These are phyloP conservation scores for Poecilobothrus nobilitatus DNA, from an alignment of 2,888 invertebrate genomes.

Conservation along the genomic window DNA sequence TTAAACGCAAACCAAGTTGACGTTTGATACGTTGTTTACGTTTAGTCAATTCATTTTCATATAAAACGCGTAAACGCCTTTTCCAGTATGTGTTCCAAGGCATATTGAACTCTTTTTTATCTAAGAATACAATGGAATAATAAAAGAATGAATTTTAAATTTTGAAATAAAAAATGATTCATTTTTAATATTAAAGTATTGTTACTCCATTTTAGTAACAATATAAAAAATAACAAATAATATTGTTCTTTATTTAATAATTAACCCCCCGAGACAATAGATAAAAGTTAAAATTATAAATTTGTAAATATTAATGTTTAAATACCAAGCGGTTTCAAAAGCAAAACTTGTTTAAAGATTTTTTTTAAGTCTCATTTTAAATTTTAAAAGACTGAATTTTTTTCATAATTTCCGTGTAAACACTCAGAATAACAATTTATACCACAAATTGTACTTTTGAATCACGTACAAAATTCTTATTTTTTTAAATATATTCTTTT, in stretches of 20 bases:
- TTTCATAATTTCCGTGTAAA: background rate
- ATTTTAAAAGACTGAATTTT: background rate
- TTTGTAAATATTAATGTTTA: background rate
- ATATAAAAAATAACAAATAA: background rate
- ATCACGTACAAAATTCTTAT: background rate
- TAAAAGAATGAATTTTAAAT: slow-evolving; percentile 6
- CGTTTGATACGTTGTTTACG: slow-evolving; percentile 19
- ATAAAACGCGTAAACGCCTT: slow-evolving; percentile 16
- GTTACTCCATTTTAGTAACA: background rate
- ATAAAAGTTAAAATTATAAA: background rate
- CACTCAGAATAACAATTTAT: background rate
- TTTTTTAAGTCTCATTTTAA: too few species aligned
- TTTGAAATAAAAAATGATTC: background rate
- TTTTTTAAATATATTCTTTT: background rate
- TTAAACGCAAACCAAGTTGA: slow-evolving; percentile 18
- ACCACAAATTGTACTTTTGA: slow-evolving; percentile 1
- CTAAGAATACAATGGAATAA: slow-evolving; percentile 1
- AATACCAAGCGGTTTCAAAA: background rate
- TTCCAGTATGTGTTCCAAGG: slow-evolving; percentile 15
- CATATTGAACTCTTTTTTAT: slow-evolving; percentile 4
- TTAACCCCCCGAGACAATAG: background rate
- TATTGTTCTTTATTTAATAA: background rate
- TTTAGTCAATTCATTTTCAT: slow-evolving; percentile 18
- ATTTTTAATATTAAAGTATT: background rate
- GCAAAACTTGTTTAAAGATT: background rate